These are phyloP conservation scores for Aelia acuminata DNA, from an alignment of 2,888 invertebrate species.

Conservation along the genomic window DNA sequence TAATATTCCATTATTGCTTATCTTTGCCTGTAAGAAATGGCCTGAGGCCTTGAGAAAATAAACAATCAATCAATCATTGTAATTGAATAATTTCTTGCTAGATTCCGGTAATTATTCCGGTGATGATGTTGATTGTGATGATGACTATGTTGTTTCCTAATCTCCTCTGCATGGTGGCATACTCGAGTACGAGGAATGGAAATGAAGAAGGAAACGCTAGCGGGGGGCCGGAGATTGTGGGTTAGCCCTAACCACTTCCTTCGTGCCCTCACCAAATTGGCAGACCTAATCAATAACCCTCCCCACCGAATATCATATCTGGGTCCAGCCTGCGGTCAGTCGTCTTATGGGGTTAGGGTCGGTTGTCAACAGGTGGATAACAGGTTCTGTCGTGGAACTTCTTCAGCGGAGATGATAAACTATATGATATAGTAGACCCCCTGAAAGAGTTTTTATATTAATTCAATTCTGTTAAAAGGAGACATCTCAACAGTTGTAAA, in stretches of 20 bases:
- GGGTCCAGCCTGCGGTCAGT: conserved; percentile 4
- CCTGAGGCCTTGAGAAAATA: too few species aligned
- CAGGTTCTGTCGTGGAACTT: neutral
- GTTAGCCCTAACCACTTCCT: conserved; percentile 39
- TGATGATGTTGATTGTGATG: too few species aligned
- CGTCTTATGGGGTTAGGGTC: neutral
- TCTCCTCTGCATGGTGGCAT: neutral
- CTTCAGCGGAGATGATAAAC: neutral
- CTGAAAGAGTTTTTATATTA: too few species aligned
- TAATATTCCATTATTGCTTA: too few species aligned
- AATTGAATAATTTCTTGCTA: neutral
- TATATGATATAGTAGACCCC: too few species aligned
- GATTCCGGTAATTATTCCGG: neutral
- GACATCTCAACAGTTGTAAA: too few species aligned
- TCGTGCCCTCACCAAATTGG: conserved; percentile 28
- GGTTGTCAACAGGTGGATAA: conserved; percentile 1
- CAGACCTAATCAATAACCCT: conserved; percentile 38
- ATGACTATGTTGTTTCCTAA: neutral
- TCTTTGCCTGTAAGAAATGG: too few species aligned
- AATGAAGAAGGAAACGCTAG: conserved; percentile 47
- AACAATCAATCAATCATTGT: too few species aligned
- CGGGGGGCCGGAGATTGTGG: conserved; percentile 52
- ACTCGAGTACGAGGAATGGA: neutral
- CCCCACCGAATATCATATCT: conserved; percentile 36
- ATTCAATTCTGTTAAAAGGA: too few species aligned